Percentiles rank a stretch among this genome's conserved stretches.
phyloP scores from a whole-genome alignment of 2,888 invertebrate genomes.

The Troides helena region DNA sequence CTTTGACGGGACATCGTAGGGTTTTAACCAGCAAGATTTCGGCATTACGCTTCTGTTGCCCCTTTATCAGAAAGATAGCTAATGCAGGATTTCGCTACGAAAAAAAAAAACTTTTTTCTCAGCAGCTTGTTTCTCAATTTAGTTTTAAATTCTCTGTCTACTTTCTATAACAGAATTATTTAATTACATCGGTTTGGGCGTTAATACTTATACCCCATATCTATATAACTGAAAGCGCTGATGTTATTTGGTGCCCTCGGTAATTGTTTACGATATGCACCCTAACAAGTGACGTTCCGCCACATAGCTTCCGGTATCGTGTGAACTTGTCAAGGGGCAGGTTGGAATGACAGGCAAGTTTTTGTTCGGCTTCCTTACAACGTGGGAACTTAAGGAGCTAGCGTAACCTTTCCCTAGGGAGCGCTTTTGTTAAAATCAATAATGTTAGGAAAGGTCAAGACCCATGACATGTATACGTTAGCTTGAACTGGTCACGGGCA shows the following conservation, averaged over 20 bases:
- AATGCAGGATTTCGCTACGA: no score
- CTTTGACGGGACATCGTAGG: no score
- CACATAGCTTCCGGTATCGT: slow-evolving; percentile 39
- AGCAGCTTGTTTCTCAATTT: no score
- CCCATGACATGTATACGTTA: background rate
- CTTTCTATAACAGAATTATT: no score
- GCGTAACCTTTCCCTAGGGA: slow-evolving; percentile 54
- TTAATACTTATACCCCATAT: no score
- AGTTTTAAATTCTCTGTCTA: no score
- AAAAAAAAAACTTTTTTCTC: no score
- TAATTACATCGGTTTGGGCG: no score
- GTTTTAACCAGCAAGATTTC: no score
- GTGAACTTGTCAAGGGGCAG: slow-evolving; percentile 32
- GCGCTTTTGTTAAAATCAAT: slow-evolving; percentile 25
- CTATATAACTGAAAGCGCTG: background rate
- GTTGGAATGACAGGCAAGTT: slow-evolving; percentile 39
- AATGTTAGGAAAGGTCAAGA: slow-evolving; percentile 27
- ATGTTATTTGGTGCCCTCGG: slow-evolving; percentile 3
- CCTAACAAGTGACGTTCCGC: slow-evolving; percentile 36
- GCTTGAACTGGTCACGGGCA: no score
- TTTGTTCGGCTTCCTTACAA: slow-evolving; percentile 57
- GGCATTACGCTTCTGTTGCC: no score
- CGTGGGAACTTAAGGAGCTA: slow-evolving; percentile 53
- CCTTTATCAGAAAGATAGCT: no score
- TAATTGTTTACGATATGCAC: slow-evolving; percentile 31